phyloP scores from a whole-genome alignment of 2,797 vertebrate species.

The Sciaenops ocellatus region DNA sequence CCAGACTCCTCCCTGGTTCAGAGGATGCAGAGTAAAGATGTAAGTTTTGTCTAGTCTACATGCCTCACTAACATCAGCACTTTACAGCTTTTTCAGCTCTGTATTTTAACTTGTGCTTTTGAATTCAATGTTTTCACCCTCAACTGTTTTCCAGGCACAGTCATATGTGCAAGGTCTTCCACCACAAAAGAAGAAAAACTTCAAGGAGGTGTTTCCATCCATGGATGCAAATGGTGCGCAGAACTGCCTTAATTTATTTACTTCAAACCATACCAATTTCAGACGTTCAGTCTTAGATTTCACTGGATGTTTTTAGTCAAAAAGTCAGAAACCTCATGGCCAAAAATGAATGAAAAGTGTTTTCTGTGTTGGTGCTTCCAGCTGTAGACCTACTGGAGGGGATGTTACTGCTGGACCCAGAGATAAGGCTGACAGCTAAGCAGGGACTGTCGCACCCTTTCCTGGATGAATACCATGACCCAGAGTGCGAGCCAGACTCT shows the following conservation, averaged over 20 bases:
- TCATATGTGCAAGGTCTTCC: conserved; percentile 85
- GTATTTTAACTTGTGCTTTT: background rate
- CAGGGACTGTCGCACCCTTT: conserved; percentile 85
- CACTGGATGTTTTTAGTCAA: background rate
- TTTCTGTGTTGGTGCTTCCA: conserved; percentile 57
- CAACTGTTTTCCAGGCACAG: conserved; percentile 81
- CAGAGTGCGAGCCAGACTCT: conserved; percentile 82
- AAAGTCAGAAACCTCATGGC: background rate
- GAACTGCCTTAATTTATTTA: background rate
- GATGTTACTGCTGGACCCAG: conserved; percentile 88
- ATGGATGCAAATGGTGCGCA: conserved; percentile 81
- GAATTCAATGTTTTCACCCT: background rate
- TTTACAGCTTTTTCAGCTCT: background rate
- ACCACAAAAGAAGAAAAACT: conserved; percentile 84
- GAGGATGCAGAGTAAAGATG: conserved; percentile 91
- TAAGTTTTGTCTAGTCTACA: conserved; percentile 53
- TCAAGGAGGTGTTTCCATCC: conserved; percentile 82
- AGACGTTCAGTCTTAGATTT: background rate
- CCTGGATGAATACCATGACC: conserved; percentile 85
- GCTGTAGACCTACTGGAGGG: conserved; percentile 85
- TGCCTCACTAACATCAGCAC: background rate
- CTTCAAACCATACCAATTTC: background rate
- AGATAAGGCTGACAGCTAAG: conserved; percentile 82
- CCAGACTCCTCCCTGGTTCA: conserved; percentile 81
- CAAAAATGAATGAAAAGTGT: background rate